Evolutionary conservation across 2,113 vertebrate species (phyloP), one percentile per base, ranked within the genome.

Genomic region (Glareola pratincola): DNA sequence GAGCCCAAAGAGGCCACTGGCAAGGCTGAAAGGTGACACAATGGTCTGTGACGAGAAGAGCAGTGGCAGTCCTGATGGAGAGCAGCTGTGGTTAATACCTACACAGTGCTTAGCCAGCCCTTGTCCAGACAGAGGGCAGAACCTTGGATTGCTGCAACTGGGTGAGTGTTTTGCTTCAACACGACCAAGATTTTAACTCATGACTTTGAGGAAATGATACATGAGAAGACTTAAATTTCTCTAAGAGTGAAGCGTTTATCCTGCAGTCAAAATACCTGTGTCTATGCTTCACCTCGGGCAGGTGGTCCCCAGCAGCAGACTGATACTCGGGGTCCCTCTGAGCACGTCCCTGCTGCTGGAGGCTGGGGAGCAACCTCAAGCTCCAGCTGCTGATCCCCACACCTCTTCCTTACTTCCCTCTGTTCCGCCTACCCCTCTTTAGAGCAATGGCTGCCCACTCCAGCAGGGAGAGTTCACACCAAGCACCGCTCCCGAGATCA

Each of bases 271-370:
- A 81, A 23, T 17, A 59, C 9, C 21, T 5, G 21, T 41, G 45
- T 32, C 72, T 66, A 17, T 8, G 3, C 36, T 62, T n/a, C 10
- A 12, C 20, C 19, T 48, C 39, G 16, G 51, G 13, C 45, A 10
- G 51, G 41, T 22, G 74, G 24, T 50, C 5, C 3, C 37, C 3
- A 3, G 67, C 63, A 62, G 75, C 67, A 86, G 43, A 27, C 14
- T 8, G 26, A 9, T 12, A 3, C 7, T 37, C 0, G 0, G 63
- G 64, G 37, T 59, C 57, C 51, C 62, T 59, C 23, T 8, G 12
- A 51, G 26, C 56, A 23, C 0, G 0, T 51, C 15, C n/a, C 8
- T 8, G 2, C 43, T 23, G 50, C 18, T 4, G 37, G 23, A 21
- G 34, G 19, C 56, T 9, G 6, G 19, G 57, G 13, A 56, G 32